Conservation (phyloP, 2,113 vertebrate genomes). For the Psilopsiagon aurifrons region DNA sequence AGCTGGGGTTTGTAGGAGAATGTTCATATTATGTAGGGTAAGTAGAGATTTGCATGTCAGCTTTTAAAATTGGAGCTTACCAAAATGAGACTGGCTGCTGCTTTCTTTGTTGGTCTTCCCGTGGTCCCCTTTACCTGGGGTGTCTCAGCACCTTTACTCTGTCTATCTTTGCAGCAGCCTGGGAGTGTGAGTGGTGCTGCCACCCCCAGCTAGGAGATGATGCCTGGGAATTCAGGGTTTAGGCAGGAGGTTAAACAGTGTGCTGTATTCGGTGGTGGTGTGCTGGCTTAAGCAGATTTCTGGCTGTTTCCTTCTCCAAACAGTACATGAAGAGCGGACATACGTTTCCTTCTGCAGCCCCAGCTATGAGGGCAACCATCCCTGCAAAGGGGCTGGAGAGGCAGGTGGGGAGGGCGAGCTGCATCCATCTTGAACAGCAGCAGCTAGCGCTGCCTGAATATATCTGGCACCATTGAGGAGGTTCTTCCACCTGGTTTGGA, state of each 20-base stretch:
- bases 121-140: neutral
- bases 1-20: slow-evolving; percentile 37
- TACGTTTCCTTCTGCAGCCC: neutral
- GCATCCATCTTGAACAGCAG: neutral
- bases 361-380: neutral
- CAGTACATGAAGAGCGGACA: neutral
- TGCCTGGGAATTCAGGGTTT: neutral
- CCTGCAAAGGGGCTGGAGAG: neutral
- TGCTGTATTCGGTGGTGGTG: neutral
- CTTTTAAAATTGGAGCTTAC: slow-evolving; percentile 17
- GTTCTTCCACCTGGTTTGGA: neutral
- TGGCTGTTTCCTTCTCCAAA: neutral
- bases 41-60: slow-evolving; percentile 60
- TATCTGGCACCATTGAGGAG: neutral
- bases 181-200: rapidly evolving
- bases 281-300: neutral
- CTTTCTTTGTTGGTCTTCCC: neutral
- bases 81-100: slow-evolving; percentile 1
- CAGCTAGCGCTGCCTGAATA: rapidly evolving
- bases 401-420: neutral
- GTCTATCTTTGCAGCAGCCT: neutral
- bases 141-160: neutral
- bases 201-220: neutral
- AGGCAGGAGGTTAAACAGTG: neutral
- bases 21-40: slow-evolving; percentile 54